These are phyloP conservation scores for rat (Rattus norvegicus) DNA, from an alignment of 2,113 vertebrate genomes.

Conservation along the genomic window GRCr8 NC_086026.1:85621501-85622000, in stretches of 20 bases:
- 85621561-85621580: neutral
- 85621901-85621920: neutral
- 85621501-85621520: neutral
- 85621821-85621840: neutral
- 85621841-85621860: constrained; percentile 2
- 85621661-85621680: neutral
- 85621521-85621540: neutral
- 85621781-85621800: no score
- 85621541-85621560: neutral
- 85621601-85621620: neutral
- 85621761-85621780: neutral
- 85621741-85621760: neutral
- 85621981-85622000: neutral
- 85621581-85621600: neutral
- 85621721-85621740: neutral
- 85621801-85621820: neutral
- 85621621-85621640: neutral
- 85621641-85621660: constrained; percentile 36
- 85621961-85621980: neutral
- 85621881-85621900: neutral
- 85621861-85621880: neutral
- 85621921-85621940: neutral
- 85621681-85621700: neutral
- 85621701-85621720: neutral
- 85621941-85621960: neutral